phyloP scores from a whole-genome alignment of 2,888 invertebrate species.

The Xylocampa areola region DNA sequence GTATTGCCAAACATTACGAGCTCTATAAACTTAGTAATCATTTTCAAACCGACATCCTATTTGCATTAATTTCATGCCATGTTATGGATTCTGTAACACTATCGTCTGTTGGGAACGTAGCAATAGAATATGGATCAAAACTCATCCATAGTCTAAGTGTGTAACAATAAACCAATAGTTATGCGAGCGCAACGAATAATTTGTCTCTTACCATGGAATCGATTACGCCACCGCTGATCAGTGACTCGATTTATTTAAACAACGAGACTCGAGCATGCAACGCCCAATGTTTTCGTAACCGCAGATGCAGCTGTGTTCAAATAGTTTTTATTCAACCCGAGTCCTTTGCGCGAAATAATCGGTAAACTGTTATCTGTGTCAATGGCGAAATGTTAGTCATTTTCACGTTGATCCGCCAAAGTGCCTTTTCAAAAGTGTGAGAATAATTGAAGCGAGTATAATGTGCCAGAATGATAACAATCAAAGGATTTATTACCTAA shows the following conservation, averaged over 20 bases:
- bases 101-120: constrained; percentile 25
- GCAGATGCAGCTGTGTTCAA: constrained; percentile 68
- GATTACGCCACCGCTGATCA: constrained; percentile 57
- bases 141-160: constrained; percentile 60
- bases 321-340: constrained; percentile 71
- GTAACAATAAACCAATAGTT: constrained; percentile 62
- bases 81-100: constrained; percentile 42
- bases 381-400: constrained; percentile 56
- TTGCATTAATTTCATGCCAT: constrained; percentile 52
- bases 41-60: constrained; percentile 43
- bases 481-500: not conserved
- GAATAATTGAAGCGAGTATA: constrained; percentile 12
- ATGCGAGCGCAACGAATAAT: constrained; percentile 71
- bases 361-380: constrained; percentile 59
- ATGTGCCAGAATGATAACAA: not conserved
- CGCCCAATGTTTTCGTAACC: constrained; percentile 68
- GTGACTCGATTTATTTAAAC: constrained; percentile 66
- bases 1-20: constrained; percentile 37
- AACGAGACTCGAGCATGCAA: constrained; percentile 70
- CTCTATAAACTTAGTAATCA: constrained; percentile 38
- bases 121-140: constrained; percentile 45
- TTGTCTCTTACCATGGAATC: constrained; percentile 55
- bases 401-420: constrained; percentile 28
- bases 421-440: constrained; percentile 9
- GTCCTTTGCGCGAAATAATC: constrained; percentile 67